Conservation (phyloP, 1,140 invertebrate species). For the Dreissena polymorpha region DNA sequence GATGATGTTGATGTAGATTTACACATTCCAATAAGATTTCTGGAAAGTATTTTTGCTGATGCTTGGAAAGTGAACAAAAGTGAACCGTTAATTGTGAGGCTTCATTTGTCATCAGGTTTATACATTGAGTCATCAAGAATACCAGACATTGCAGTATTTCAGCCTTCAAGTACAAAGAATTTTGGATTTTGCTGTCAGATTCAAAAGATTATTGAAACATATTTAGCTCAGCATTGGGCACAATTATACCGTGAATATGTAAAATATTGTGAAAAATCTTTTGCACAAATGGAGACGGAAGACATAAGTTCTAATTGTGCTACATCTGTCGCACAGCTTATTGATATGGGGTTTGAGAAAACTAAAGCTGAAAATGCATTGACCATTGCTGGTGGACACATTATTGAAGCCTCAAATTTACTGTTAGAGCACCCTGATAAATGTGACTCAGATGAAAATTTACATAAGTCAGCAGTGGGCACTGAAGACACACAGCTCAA, state of each 20-base stretch:
- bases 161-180: slow-evolving; percentile 64
- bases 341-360: slow-evolving; percentile 64
- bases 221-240: slow-evolving; percentile 23
- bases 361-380: slow-evolving; percentile 62
- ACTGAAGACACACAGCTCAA: not conserved
- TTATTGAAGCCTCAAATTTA: slow-evolving; percentile 60
- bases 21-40: slow-evolving; percentile 60
- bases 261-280: slow-evolving; percentile 12
- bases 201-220: slow-evolving; percentile 59
- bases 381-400: slow-evolving; percentile 62
- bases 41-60: slow-evolving; percentile 63
- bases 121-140: slow-evolving; percentile 65
- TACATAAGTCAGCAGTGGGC: not conserved
- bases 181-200: slow-evolving; percentile 69
- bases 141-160: slow-evolving; percentile 68
- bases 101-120: slow-evolving; percentile 63
- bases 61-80: slow-evolving; percentile 65
- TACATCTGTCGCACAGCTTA: slow-evolving; percentile 52
- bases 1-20: slow-evolving; percentile 71
- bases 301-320: slow-evolving; percentile 41
- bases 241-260: slow-evolving; percentile 22
- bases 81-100: slow-evolving; percentile 64
- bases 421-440: slow-evolving; percentile 56
- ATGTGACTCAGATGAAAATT: slow-evolving; percentile 5
- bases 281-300: not conserved